Evolutionary conservation across 2,113 vertebrate genomes (phyloP).

Genomic region (Labrus mixtus): DNA sequence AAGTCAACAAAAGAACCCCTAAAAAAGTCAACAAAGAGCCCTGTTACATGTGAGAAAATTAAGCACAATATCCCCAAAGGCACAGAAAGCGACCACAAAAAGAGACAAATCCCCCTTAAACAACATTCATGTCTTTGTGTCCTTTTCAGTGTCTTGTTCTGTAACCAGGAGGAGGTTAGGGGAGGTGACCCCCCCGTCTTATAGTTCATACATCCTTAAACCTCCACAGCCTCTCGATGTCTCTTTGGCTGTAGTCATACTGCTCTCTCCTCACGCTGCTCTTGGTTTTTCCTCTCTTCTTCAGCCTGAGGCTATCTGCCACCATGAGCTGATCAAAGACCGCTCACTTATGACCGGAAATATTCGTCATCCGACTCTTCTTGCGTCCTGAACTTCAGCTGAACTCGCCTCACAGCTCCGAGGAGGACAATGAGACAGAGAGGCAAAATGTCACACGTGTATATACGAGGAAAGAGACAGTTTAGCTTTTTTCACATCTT

Average conservation of each 20-base stretch:
- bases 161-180: not conserved
- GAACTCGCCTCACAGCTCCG: conserved; percentile 58
- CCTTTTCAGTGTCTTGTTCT: too few species aligned
- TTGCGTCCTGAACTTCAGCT: conserved; percentile 59
- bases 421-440: conserved; percentile 39
- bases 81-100: too few species aligned
- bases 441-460: conserved; percentile 49
- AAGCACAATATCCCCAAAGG: too few species aligned
- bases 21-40: too few species aligned
- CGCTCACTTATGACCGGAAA: conserved; percentile 30
- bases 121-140: not conserved
- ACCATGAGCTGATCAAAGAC: conserved; percentile 61
- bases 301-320: conserved; percentile 47
- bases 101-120: too few species aligned
- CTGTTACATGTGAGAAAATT: too few species aligned
- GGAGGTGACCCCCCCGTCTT: too few species aligned
- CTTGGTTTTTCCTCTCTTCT: not conserved
- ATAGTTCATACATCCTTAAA: too few species aligned
- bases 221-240: not conserved
- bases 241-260: not conserved
- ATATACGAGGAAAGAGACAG: conserved; percentile 22
- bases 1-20: too few species aligned
- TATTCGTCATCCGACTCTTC: conserved; percentile 32
- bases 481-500: conserved; percentile 21
- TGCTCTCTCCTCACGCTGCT: not conserved